phyloP scores from a whole-genome alignment of 2,888 invertebrate species.

The Physocephala rufipes region DNA sequence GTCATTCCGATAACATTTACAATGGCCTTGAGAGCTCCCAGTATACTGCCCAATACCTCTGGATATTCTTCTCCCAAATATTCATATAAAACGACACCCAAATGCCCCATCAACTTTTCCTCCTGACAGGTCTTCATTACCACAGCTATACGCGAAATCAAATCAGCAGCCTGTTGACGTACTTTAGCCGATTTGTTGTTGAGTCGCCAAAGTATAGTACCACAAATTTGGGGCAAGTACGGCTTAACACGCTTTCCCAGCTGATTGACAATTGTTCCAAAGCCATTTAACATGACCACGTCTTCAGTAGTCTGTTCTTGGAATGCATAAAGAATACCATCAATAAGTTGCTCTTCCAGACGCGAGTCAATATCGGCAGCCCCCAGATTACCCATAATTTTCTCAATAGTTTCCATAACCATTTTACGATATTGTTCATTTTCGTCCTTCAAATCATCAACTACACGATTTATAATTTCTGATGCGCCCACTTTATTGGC shows the following conservation, averaged over 20 bases:
- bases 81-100: slow-evolving; percentile 98
- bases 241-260: slow-evolving; percentile 97
- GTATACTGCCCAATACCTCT: slow-evolving; percentile 96
- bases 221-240: slow-evolving; percentile 99
- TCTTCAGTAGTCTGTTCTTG: slow-evolving; percentile 99
- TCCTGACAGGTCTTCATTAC: slow-evolving; percentile 99
- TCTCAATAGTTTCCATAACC: slow-evolving; percentile 99
- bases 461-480: slow-evolving; percentile 97
- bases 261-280: slow-evolving; percentile 98
- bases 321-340: slow-evolving; percentile 99
- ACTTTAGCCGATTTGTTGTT: slow-evolving; percentile 99
- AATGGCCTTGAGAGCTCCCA: slow-evolving; percentile 98
- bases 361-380: slow-evolving; percentile 98
- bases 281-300: slow-evolving; percentile 99
- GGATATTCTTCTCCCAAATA: slow-evolving; percentile 99
- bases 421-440: slow-evolving; percentile 99
- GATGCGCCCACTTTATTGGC: slow-evolving; percentile 99
- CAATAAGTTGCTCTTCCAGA: slow-evolving; percentile 98
- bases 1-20: slow-evolving; percentile 99
- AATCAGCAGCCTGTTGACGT: slow-evolving; percentile 98
- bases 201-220: slow-evolving; percentile 98
- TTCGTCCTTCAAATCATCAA: slow-evolving; percentile 99
- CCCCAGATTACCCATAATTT: slow-evolving; percentile 96
- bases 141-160: slow-evolving; percentile 96
- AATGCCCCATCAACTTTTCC: slow-evolving; percentile 99